Conservation (phyloP, 2,888 invertebrate genomes). For the Oscheius sp. region DNA sequence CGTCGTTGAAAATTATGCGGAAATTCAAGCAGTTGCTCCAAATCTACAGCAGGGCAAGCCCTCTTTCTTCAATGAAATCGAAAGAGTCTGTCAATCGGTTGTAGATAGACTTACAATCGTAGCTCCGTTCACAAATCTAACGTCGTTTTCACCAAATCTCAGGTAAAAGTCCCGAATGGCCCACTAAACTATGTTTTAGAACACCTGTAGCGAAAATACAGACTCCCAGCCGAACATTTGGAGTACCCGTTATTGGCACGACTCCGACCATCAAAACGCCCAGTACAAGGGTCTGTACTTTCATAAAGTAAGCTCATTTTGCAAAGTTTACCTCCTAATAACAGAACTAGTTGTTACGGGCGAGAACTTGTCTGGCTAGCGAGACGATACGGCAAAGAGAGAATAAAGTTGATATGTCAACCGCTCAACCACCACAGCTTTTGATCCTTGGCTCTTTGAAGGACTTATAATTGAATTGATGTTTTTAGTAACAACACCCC, state of each 20-base stretch:
- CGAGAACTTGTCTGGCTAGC: too few species aligned
- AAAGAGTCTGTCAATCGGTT: conserved; percentile 11
- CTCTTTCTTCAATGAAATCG: conserved; percentile 2
- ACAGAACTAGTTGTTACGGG: too few species aligned
- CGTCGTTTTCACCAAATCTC: conserved; percentile 16
- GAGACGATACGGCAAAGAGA: too few species aligned
- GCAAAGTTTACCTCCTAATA: too few species aligned
- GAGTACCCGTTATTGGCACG: background rate
- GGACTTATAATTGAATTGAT: background rate
- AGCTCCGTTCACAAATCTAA: background rate
- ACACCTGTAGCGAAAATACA: background rate
- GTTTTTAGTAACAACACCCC: conserved; percentile 24
- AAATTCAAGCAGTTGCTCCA: background rate
- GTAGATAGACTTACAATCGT: conserved; percentile 13
- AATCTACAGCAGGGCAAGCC: conserved; percentile 5
- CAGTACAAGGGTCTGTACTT: background rate
- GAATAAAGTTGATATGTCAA: too few species aligned
- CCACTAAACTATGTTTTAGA: background rate
- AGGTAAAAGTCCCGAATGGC: background rate
- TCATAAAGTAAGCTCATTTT: conserved; percentile 8
- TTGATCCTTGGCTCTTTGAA: too few species aligned
- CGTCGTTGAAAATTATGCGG: conserved; percentile 5
- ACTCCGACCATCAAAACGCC: conserved; percentile 1
- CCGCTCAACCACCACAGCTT: too few species aligned
- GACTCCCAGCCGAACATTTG: background rate